Percentiles rank a stretch among this genome's conserved stretches.
Evolutionary conservation across 2,888 invertebrate species (phyloP).

Genomic region (Strigamia maritima): DNA sequence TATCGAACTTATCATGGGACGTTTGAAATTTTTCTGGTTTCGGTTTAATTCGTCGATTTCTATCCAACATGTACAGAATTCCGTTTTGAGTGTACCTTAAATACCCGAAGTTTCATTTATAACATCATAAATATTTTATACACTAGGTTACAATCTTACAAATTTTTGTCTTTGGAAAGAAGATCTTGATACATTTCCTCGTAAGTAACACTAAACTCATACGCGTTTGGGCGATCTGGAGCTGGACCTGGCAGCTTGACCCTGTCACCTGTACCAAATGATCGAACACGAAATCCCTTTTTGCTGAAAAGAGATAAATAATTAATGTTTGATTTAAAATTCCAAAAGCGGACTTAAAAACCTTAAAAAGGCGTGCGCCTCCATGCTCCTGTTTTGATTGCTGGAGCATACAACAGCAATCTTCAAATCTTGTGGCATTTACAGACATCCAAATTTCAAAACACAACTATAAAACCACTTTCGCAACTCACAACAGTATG

Average conservation of each 20-base stretch:
- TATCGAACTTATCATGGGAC: slow-evolving; percentile 83
- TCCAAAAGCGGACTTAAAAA: slow-evolving; percentile 49
- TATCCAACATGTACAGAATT: slow-evolving; percentile 93
- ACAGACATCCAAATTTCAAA: background rate
- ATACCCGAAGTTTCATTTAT: background rate
- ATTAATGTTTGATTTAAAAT: background rate
- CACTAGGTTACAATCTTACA: slow-evolving; percentile 61
- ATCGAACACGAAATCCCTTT: slow-evolving; percentile 92
- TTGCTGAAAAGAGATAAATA: slow-evolving; percentile 62
- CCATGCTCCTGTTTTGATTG: slow-evolving; percentile 99
- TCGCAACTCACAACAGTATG: background rate
- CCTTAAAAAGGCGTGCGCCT: slow-evolving; percentile 92
- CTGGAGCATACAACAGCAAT: slow-evolving; percentile 98
- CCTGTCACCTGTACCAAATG: slow-evolving; percentile 89
- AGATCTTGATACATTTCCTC: slow-evolving; percentile 95
- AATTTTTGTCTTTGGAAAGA: slow-evolving; percentile 79
- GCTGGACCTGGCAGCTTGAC: slow-evolving; percentile 95
- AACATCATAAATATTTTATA: background rate
- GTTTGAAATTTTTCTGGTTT: slow-evolving; percentile 92
- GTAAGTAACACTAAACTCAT: slow-evolving; percentile 93
- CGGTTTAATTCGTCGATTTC: slow-evolving; percentile 91
- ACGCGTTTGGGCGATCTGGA: slow-evolving; percentile 87
- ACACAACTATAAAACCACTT: background rate
- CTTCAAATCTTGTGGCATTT: slow-evolving; percentile 52
- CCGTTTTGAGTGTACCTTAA: slow-evolving; percentile 93